Percentiles rank a stretch among this genome's conserved stretches.
These are phyloP conservation scores for Danio rerio DNA, from an alignment of 2,113 vertebrate genomes.

Conservation along the genomic window DNA sequence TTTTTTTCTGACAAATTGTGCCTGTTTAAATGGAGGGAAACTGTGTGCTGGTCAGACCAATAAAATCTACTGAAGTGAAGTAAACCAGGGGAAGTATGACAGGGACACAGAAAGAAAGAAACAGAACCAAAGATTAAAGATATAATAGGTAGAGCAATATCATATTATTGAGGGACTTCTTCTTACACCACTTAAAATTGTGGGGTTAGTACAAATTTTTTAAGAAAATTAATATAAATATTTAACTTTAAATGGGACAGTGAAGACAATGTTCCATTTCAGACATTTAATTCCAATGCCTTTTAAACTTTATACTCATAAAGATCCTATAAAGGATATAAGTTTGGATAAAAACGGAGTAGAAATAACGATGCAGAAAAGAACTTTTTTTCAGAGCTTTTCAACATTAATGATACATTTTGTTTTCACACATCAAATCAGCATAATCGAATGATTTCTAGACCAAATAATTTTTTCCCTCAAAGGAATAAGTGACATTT, in stretches of 20 bases:
- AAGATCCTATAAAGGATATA: too few species aligned
- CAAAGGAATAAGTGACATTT: too few species aligned
- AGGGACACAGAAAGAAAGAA: slow-evolving; percentile 12
- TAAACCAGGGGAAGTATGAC: slow-evolving; percentile 45
- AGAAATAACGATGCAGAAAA: too few species aligned
- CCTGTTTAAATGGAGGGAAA: not conserved
- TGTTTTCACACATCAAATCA: not conserved
- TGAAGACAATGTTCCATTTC: not conserved
- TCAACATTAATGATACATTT: not conserved
- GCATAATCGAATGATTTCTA: too few species aligned
- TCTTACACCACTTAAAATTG: not conserved
- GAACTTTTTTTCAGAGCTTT: not conserved
- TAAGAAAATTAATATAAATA: not conserved
- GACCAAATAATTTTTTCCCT: too few species aligned
- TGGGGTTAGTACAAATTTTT: not conserved
- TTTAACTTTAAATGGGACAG: not conserved
- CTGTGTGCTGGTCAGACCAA: slow-evolving; percentile 22
- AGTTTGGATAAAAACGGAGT: too few species aligned
- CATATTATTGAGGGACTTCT: not conserved
- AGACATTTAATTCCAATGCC: too few species aligned
- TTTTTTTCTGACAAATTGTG: not conserved
- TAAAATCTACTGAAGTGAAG: slow-evolving; percentile 2
- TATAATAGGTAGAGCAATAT: slow-evolving; percentile 50
- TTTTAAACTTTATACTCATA: too few species aligned
- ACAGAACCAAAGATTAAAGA: slow-evolving; percentile 71